Conservation (phyloP, 2,113 vertebrate genomes). For the Hystrix cristata region DNA sequence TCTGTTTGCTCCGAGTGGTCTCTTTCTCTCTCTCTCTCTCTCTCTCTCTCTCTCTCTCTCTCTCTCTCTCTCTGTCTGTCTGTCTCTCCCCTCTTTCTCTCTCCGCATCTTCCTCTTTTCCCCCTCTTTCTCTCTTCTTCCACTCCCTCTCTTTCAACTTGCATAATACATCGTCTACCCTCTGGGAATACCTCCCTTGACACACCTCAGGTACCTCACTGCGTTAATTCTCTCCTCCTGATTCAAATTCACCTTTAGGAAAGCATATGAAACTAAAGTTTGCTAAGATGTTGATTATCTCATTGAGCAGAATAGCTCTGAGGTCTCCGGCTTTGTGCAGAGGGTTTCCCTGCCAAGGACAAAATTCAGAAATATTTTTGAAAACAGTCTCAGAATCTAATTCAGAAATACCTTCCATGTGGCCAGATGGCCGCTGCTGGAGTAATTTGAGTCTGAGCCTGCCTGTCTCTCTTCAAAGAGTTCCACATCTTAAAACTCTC, state of each 20-base stretch:
- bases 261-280: neutral
- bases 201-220: neutral
- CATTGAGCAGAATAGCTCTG: neutral
- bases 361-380: neutral
- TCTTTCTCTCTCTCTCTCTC: too few species aligned
- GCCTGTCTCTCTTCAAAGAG: neutral
- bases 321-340: neutral
- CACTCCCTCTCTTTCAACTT: neutral
- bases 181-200: neutral
- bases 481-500: neutral
- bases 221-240: neutral
- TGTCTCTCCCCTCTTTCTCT: rapidly evolving
- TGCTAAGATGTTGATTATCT: neutral
- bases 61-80: too few species aligned
- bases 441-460: neutral
- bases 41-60: neutral
- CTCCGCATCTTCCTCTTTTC: rapidly evolving
- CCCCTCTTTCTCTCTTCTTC: rapidly evolving
- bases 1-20: neutral
- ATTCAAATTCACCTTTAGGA: neutral
- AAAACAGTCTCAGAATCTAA: neutral
- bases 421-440: neutral
- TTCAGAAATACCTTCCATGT: neutral
- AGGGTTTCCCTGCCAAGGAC: neutral
- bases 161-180: neutral